phyloP scores from a whole-genome alignment of 2,113 vertebrate species.

The Calidris pygmaea region DNA sequence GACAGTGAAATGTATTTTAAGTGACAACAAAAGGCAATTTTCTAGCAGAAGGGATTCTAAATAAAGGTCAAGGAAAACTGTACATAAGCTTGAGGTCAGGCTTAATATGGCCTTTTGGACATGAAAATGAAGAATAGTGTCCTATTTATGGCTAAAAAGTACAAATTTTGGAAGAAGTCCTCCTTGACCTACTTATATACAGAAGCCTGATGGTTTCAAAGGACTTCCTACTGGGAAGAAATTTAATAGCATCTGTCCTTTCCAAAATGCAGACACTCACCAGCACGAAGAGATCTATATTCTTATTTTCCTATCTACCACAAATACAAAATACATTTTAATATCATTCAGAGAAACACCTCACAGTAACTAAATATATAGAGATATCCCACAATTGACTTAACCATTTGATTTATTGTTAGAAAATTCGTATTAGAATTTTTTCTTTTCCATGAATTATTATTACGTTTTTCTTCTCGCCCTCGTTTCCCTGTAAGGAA shows the following conservation, averaged over 20 bases:
- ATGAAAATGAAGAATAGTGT: not conserved
- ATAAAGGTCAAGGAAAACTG: constrained; percentile 17
- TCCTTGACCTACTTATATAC: constrained; percentile 17
- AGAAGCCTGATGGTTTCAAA: not conserved
- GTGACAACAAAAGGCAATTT: constrained; percentile 29
- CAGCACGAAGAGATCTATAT: not conserved
- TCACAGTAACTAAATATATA: not conserved
- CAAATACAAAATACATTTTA: not conserved
- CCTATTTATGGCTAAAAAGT: not conserved
- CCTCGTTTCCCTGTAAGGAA: not conserved
- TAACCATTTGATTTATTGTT: not conserved
- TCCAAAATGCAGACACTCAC: not conserved
- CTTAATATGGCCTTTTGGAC: not conserved
- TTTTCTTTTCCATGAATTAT: not conserved
- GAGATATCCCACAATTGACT: not conserved
- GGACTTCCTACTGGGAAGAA: not conserved
- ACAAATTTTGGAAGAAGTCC: not conserved
- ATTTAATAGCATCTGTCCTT: not conserved
- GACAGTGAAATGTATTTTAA: constrained; percentile 18
- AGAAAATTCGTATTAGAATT: not conserved
- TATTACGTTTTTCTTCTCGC: not conserved
- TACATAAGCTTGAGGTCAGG: not conserved
- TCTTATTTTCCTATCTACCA: not conserved
- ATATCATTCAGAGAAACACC: not conserved
- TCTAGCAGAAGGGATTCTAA: not conserved